Evolutionary conservation across 2,888 invertebrate genomes (phyloP).

Genomic region (Athetis lepigone): DNA sequence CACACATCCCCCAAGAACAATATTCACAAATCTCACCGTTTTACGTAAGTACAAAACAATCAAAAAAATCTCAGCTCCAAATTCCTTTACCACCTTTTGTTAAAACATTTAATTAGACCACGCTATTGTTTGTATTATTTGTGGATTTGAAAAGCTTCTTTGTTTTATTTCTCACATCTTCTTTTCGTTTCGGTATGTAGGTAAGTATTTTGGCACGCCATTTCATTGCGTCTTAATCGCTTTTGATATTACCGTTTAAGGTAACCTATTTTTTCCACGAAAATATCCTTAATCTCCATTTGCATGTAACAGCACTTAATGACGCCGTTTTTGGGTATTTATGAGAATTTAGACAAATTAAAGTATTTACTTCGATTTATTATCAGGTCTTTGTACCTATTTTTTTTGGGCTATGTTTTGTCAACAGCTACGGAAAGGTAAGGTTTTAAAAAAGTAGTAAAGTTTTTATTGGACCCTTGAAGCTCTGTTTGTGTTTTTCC

Average conservation of each 20-base stretch:
- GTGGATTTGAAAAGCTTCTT: constrained; percentile 21
- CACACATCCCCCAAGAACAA: constrained; percentile 94
- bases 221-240: constrained; percentile 47
- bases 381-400: not conserved
- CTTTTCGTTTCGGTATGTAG: constrained; percentile 13
- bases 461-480: constrained; percentile 47
- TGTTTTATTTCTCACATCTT: constrained; percentile 24
- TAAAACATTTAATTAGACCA: constrained; percentile 42
- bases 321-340: constrained; percentile 39
- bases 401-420: constrained; percentile 22
- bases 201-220: constrained; percentile 34
- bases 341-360: constrained; percentile 40
- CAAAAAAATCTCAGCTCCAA: not conserved
- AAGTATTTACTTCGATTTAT: constrained; percentile 48
- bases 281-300: constrained; percentile 51
- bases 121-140: constrained; percentile 46
- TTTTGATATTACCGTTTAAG: constrained; percentile 65
- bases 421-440: constrained; percentile 32
- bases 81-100: constrained; percentile 14
- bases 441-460: constrained; percentile 50
- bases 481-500: constrained; percentile 36
- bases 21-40: constrained; percentile 94
- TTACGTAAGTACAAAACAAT: constrained; percentile 90
- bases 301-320: constrained; percentile 40
- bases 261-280: constrained; percentile 30